Evolutionary conservation across 2,113 vertebrate species (phyloP).

Genomic region (Microcebus ravelobensis): DNA sequence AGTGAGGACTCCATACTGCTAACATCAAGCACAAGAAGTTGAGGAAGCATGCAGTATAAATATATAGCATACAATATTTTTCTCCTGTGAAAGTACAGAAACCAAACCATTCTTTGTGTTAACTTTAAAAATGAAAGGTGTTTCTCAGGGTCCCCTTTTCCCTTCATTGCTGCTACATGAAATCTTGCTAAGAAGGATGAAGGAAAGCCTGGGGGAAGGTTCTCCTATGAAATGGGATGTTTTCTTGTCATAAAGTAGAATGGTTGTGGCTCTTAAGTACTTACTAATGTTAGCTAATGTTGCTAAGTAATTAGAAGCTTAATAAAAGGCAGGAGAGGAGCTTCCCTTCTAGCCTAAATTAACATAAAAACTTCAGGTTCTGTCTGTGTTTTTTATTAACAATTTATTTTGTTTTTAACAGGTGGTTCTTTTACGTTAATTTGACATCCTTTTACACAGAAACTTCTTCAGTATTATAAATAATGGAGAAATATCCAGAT

Average conservation of each 20-base stretch:
- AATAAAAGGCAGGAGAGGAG: not conserved
- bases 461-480: not conserved
- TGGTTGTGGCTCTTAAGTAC: not conserved
- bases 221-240: not conserved
- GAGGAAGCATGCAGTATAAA: not conserved
- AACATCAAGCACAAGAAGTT: not conserved
- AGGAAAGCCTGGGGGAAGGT: not conserved
- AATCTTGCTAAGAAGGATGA: not conserved
- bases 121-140: not conserved
- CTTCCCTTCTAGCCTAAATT: not conserved
- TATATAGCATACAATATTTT: not conserved
- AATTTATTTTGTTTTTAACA: not conserved
- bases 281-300: not conserved
- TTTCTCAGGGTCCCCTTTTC: not conserved
- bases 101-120: not conserved
- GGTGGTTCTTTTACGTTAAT: not conserved
- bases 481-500: not conserved
- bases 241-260: not conserved
- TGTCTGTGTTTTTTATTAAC: constrained; percentile 8
- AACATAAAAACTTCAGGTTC: not conserved
- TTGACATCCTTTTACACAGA: constrained; percentile 11
- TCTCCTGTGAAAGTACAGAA: not conserved
- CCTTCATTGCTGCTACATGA: not conserved
- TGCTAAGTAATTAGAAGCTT: not conserved
- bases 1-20: not conserved